phyloP scores from a whole-genome alignment of 2,888 invertebrate genomes.

The Tachystola acroxantha region DNA sequence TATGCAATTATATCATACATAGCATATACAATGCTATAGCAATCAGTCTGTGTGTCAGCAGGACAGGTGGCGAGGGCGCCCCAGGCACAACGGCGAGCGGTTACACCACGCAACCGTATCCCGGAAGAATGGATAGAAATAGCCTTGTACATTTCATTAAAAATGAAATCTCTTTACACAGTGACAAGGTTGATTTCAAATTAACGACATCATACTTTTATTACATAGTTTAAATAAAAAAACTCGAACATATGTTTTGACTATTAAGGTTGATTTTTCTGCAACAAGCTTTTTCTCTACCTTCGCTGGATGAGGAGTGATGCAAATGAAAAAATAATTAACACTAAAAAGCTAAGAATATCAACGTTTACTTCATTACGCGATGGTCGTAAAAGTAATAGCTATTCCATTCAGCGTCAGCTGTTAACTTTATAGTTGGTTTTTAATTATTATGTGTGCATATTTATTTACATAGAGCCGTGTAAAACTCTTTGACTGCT shows the following conservation, averaged over 20 bases:
- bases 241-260: too few species aligned
- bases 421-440: constrained; percentile 19
- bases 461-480: constrained; percentile 12
- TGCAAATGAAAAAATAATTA: constrained; percentile 54
- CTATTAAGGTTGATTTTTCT: too few species aligned
- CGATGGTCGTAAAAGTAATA: constrained; percentile 25
- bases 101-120: constrained; percentile 24
- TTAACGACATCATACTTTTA: too few species aligned
- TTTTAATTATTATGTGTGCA: constrained; percentile 13
- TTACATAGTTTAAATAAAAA: too few species aligned
- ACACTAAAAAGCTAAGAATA: constrained; percentile 29
- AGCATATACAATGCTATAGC: too few species aligned
- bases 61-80: constrained; percentile 53
- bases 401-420: constrained; percentile 24
- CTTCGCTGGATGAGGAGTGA: too few species aligned
- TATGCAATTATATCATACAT: too few species aligned
- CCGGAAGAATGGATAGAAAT: too few species aligned
- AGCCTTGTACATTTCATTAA: too few species aligned
- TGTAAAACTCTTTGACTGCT: constrained; percentile 2
- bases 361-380: constrained; percentile 32
- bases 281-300: too few species aligned
- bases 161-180: too few species aligned
- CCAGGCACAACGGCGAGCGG: constrained; percentile 42
- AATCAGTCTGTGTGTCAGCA: constrained; percentile 4
- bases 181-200: too few species aligned